phyloP scores from a whole-genome alignment of 2,797 vertebrate genomes.

The Chaetodon trifasciatus region DNA sequence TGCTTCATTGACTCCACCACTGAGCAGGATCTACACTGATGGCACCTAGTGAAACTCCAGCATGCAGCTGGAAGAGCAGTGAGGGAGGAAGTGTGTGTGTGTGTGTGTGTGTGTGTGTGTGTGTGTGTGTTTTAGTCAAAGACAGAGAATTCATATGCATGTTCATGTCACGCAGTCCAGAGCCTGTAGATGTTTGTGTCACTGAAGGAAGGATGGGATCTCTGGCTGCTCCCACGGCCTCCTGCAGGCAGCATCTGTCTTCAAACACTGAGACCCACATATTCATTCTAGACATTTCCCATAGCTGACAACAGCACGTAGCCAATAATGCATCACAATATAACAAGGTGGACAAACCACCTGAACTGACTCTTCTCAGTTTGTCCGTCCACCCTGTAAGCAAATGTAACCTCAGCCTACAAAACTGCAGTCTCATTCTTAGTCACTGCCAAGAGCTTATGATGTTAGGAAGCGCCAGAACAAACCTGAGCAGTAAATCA shows the following conservation, averaged over 20 bases:
- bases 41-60: constrained; percentile 73
- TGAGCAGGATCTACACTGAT: constrained; percentile 75
- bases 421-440: constrained; percentile 39
- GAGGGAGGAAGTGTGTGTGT: constrained; percentile 21
- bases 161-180: constrained; percentile 41
- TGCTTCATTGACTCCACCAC: constrained; percentile 69
- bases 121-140: constrained; percentile 1
- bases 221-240: constrained; percentile 70
- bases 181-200: constrained; percentile 63
- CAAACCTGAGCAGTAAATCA: constrained; percentile 48
- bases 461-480: constrained; percentile 25
- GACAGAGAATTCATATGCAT: constrained; percentile 45
- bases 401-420: constrained; percentile 15
- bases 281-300: constrained; percentile 8
- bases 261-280: constrained; percentile 8
- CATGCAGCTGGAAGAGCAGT: constrained; percentile 77
- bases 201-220: constrained; percentile 51
- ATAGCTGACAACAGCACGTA: background rate
- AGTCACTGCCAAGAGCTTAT: constrained; percentile 22
- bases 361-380: background rate
- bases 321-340: background rate
- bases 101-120: constrained; percentile 23
- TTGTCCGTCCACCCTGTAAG: constrained; percentile 18
- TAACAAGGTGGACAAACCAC: constrained; percentile 11
- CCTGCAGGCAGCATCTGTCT: constrained; percentile 80